Percentiles rank a stretch among this genome's conserved stretches.
Evolutionary conservation across 2,113 vertebrate genomes (phyloP).

Genomic region (Nanorana parkeri): DNA sequence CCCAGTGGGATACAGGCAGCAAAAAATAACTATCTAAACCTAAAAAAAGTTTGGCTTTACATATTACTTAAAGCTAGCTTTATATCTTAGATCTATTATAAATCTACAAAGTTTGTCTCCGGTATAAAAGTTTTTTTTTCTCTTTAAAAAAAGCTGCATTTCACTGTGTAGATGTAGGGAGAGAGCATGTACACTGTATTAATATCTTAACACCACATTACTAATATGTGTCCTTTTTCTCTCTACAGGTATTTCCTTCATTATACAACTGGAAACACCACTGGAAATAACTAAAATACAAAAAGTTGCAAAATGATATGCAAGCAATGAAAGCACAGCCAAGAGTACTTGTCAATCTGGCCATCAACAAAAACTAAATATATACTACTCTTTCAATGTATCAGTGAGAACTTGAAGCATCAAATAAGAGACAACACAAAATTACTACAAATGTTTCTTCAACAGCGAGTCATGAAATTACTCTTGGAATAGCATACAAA

Average conservation of each 20-base stretch:
- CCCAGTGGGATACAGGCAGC: no score
- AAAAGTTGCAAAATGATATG: conserved; percentile 17
- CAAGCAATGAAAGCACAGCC: conserved; percentile 10
- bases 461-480: conserved; percentile 14
- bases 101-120: no score
- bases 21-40: no score
- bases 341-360: conserved; percentile 4
- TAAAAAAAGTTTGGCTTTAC: no score
- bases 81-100: no score
- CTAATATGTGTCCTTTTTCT: conserved; percentile 2
- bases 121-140: no score
- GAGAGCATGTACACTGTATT: not conserved
- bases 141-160: no score
- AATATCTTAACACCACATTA: not conserved
- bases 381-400: conserved; percentile 6
- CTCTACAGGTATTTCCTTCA: conserved; percentile 2
- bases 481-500: not conserved
- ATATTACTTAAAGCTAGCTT: no score
- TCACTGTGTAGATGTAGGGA: not conserved
- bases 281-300: conserved; percentile 14
- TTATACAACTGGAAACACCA: conserved; percentile 10
- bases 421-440: conserved; percentile 6
- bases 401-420: conserved; percentile 16
- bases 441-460: not conserved
- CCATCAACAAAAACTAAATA: not conserved